These are phyloP conservation scores for Portevinia maculata DNA, from an alignment of 2,888 invertebrate species.

Conservation along the genomic window DNA sequence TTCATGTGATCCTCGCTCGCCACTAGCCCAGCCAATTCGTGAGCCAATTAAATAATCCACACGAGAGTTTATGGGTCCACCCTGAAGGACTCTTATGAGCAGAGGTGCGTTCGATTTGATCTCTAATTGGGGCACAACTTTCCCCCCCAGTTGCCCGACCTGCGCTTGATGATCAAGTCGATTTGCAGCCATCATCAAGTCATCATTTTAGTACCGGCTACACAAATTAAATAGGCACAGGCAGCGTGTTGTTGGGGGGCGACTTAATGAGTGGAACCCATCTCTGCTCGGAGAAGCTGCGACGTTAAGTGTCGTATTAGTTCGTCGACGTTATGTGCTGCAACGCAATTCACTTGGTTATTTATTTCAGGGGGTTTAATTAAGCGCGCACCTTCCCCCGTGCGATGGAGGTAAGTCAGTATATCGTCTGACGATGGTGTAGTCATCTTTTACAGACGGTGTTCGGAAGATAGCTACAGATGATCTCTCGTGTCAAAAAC, in stretches of 20 bases:
- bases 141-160: background rate
- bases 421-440: slow-evolving; percentile 20
- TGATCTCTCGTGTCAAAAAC: slow-evolving; percentile 72
- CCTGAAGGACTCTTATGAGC: slow-evolving; percentile 23
- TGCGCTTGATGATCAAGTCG: slow-evolving; percentile 32
- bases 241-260: slow-evolving; percentile 2
- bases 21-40: background rate
- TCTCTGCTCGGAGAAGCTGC: slow-evolving; percentile 15
- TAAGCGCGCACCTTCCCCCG: slow-evolving; percentile 66
- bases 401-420: background rate
- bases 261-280: slow-evolving; percentile 57
- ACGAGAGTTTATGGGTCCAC: slow-evolving; percentile 38
- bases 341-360: slow-evolving; percentile 66
- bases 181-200: slow-evolving; percentile 57
- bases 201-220: slow-evolving; percentile 60
- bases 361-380: slow-evolving; percentile 72
- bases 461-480: slow-evolving; percentile 56
- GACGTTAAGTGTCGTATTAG: slow-evolving; percentile 63
- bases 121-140: slow-evolving; percentile 33
- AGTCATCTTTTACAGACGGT: slow-evolving; percentile 57
- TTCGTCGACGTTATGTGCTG: slow-evolving; percentile 65
- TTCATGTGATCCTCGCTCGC: slow-evolving; percentile 20
- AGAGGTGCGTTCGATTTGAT: slow-evolving; percentile 18
- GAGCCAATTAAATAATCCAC: slow-evolving; percentile 54
- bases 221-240: slow-evolving; percentile 47